phyloP scores from a whole-genome alignment of 2,797 vertebrate genomes.

The Notolabrus celidotus region DNA sequence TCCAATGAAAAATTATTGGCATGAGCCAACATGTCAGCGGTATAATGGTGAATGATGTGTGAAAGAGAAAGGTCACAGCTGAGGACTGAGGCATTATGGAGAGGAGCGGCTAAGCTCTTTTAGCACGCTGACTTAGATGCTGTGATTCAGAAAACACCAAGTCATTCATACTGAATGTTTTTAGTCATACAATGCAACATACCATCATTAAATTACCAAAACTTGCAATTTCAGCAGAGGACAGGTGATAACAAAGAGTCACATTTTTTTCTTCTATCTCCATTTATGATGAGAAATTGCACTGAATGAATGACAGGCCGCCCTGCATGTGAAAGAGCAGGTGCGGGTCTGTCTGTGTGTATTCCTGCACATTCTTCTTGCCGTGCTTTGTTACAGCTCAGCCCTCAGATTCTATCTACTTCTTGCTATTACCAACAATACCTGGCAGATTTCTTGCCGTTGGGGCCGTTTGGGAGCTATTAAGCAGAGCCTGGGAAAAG shows the following conservation, averaged over 20 bases:
- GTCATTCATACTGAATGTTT: slow-evolving; percentile 37
- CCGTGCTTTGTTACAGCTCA: slow-evolving; percentile 61
- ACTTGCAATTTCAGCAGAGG: slow-evolving; percentile 20
- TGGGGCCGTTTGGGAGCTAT: slow-evolving; percentile 66
- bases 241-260: slow-evolving; percentile 21
- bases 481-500: slow-evolving; percentile 53
- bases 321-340: slow-evolving; percentile 43
- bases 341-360: slow-evolving; percentile 46
- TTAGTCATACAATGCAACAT: slow-evolving; percentile 29
- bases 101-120: slow-evolving; percentile 80
- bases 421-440: slow-evolving; percentile 62
- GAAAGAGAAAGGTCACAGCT: slow-evolving; percentile 80
- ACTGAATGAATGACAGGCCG: slow-evolving; percentile 41
- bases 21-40: slow-evolving; percentile 82
- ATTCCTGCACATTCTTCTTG: slow-evolving; percentile 43
- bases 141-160: slow-evolving; percentile 66
- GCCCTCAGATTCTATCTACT: slow-evolving; percentile 57
- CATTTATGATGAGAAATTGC: slow-evolving; percentile 43
- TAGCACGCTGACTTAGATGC: slow-evolving; percentile 66
- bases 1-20: slow-evolving; percentile 82
- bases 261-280: slow-evolving; percentile 37
- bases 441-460: slow-evolving; percentile 65
- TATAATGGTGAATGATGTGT: slow-evolving; percentile 79
- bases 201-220: slow-evolving; percentile 34
- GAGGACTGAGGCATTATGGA: slow-evolving; percentile 74